phyloP scores from a whole-genome alignment of 2,113 vertebrate genomes.

The Strix uralensis region DNA sequence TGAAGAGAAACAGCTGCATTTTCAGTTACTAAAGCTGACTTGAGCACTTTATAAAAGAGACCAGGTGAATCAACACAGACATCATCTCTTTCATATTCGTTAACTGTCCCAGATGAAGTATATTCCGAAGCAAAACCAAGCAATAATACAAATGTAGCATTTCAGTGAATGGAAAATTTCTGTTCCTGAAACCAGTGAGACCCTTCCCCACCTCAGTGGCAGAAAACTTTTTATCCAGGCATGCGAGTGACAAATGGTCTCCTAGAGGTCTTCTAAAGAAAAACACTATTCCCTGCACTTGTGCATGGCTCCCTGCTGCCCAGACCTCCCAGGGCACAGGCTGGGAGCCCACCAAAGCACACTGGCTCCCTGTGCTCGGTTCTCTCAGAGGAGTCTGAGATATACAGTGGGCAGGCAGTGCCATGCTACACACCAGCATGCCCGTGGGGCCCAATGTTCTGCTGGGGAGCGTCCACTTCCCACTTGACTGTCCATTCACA shows the following conservation, averaged over 20 bases:
- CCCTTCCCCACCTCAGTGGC: not conserved
- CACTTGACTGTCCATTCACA: rapidly evolving
- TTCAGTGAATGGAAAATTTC: not conserved
- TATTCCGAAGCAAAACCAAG: slow-evolving; percentile 10
- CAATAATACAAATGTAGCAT: not conserved
- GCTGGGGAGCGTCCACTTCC: rapidly evolving
- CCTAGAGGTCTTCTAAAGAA: not conserved
- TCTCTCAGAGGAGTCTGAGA: not conserved
- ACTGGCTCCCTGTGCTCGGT: rapidly evolving
- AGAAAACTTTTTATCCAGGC: not conserved
- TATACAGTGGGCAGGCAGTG: not conserved
- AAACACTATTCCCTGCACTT: rapidly evolving
- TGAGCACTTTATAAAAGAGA: slow-evolving; percentile 22
- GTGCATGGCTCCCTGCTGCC: not conserved
- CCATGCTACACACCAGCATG: rapidly evolving
- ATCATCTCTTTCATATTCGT: slow-evolving; percentile 41
- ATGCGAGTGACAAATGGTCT: not conserved
- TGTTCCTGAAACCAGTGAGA: not conserved
- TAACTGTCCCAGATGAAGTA: slow-evolving; percentile 16
- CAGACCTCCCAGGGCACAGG: not conserved
- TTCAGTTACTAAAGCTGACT: slow-evolving; percentile 53
- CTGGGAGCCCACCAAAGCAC: not conserved
- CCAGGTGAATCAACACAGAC: slow-evolving; percentile 55
- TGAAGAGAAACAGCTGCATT: slow-evolving; percentile 60
- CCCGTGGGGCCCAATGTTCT: rapidly evolving